Evolutionary conservation across 2,888 invertebrate species (phyloP), one percentile per base, ranked within the genome.

Genomic region (Perithous albicinctus): DNA sequence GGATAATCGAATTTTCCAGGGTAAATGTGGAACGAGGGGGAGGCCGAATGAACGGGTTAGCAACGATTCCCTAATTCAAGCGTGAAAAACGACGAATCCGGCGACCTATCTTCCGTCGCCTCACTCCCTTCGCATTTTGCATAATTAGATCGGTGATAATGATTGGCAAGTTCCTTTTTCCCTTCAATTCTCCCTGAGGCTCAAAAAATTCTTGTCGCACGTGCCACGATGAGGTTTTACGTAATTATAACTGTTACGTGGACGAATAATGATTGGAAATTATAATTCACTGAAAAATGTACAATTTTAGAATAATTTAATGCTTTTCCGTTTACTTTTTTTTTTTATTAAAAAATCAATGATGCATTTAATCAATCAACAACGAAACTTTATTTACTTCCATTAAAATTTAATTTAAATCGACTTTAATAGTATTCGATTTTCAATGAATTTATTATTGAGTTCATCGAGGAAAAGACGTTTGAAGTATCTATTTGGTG

Each of bases 1-100:
- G 18, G 73, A 48, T 15, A 73, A 63, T 61, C 61, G 35, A 73
- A 61, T 63, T 63, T 73, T 48, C 23, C 23, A n/a, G 41, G 23
- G 46, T 3, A 48, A 46, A 48, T 46, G 46, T 43, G 54, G n/a
- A 26, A 54, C 46, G 43, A 6, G 43, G 20, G 5, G n/a, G 15
- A 1, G 59, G 18, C 18, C 20, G 12, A 32, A 20, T 35, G 38
- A 56, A 41, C 15, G 41, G 59, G 41, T 43, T 46, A n/a, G 18
- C 56, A 26, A 43, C 64, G 70, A 56, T 70, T 70, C 15, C 10
- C 56, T 61, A 48, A 59, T 72, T 59, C 61, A n/a, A 46, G 10
- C n/a, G 35, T 18, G 61, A 72, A 23, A 29, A 72, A 72, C 10
- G 32, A 15, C 20, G 48, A 35, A 48, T 32, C 10, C 18, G 12